Evolutionary conservation across 2,888 invertebrate species (phyloP), one percentile per base, ranked within the genome.

Genomic region (Platerodrilus igneus): DNA sequence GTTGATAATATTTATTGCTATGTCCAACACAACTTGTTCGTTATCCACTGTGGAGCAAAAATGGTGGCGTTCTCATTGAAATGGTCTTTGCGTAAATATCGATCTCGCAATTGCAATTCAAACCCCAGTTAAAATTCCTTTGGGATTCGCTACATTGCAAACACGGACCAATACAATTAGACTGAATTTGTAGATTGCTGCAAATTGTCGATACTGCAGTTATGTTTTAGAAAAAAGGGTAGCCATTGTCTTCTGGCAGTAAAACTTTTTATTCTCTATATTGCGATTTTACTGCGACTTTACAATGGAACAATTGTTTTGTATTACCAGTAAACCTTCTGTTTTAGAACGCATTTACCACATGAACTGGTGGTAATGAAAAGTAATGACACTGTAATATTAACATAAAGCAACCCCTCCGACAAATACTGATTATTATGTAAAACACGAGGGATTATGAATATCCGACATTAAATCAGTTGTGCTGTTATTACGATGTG

Each of bases 131-230:
- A 41, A 30, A 42, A 44, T 37, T 45, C 49, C 47, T 49, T 42
- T 47, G 49, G 49, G 47, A 44, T 27, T 41, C 33, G 32, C 39
- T 44, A 44, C 40, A 44, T 44, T 44, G 44, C 44, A 35, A 40
- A 40, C 41, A 37, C 31, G 36, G 39, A 31, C 49, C 46, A 45
- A 47, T 47, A 45, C 45, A 49, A 49, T 49, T 49, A 49, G 49
- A 45, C 47, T 21, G 41, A 45, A 49, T 47, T 49, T 49, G 49
- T 49, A 47, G 47, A 47, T 45, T 36, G 47, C 38, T 45, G 34
- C 21, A 22, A 11, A 41, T 41, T 41, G 36, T 36, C 36, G 41
- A 41, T 36, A 36, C 31, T 41, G 41, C 41, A 36, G 31, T 32
- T 31, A 36, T 41, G 32, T 31, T 11, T 16, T n/a, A 16, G n/a